phyloP scores from a whole-genome alignment of 2,797 vertebrate species.

The Pteronotus mesoamericanus region DNA sequence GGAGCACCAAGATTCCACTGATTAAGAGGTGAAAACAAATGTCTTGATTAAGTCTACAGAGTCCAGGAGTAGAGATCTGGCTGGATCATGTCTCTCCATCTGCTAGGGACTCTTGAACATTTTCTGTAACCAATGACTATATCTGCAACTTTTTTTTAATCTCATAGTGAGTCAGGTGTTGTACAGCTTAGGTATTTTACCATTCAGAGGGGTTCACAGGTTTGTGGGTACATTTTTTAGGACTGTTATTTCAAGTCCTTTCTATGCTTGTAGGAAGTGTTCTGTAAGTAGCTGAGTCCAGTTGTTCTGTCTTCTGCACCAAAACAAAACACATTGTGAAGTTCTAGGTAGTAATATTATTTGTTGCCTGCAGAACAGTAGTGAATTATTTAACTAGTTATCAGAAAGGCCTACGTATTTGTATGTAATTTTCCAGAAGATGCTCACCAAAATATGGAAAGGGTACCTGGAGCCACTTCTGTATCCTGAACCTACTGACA shows the following conservation, averaged over 20 bases:
- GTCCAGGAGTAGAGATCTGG: not conserved
- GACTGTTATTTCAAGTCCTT: not conserved
- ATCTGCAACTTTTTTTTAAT: not conserved
- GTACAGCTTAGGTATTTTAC: not conserved
- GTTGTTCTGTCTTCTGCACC: not conserved
- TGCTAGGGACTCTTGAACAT: not conserved
- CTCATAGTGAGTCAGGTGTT: not conserved
- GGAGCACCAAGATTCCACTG: constrained; percentile 95
- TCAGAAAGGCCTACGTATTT: not conserved
- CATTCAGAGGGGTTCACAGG: not conserved
- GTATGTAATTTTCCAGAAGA: not conserved
- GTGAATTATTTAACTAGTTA: not conserved
- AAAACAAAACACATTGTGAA: not conserved
- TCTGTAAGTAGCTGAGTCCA: not conserved
- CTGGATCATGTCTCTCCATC: not conserved
- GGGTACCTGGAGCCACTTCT: not conserved
- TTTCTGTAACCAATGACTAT: not conserved
- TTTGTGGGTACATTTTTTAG: not conserved
- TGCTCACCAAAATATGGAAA: not conserved
- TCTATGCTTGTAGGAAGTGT: not conserved
- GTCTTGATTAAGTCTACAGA: not conserved
- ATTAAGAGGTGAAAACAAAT: constrained; percentile 91
- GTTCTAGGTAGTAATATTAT: not conserved
- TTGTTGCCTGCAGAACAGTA: not conserved
- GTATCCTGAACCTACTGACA: not conserved